A percentile compares a stretch with the other conserved stretches of the same genome.
Conservation (phyloP, 1,140 invertebrate species). For the Drosophila biarmipes region DNA sequence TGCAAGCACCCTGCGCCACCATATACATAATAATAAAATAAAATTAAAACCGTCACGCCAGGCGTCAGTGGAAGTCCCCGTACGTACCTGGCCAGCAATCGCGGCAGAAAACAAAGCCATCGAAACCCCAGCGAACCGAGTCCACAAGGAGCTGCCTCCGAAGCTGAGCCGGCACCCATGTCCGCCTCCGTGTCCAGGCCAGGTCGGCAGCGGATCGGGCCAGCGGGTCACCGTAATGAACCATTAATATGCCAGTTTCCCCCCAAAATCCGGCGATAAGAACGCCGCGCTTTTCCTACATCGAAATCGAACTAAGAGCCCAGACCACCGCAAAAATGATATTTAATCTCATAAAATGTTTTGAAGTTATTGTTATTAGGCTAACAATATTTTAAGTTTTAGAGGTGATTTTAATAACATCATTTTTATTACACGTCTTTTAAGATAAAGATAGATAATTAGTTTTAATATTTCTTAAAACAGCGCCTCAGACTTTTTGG, state of each 20-base stretch:
- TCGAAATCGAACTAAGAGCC: constrained; percentile 62
- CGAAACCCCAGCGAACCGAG: constrained; percentile 23
- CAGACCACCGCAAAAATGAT: not conserved
- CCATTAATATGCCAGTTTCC: constrained; percentile 77
- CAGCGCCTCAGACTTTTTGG: no score
- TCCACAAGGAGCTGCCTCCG: constrained; percentile 57
- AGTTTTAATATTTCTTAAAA: no score
- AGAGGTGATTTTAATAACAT: no score
- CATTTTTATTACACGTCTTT: no score
- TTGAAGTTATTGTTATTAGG: no score
- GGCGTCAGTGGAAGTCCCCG: constrained; percentile 64
- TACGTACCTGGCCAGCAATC: constrained; percentile 20
- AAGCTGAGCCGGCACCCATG: constrained; percentile 31
- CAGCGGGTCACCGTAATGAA: constrained; percentile 79
- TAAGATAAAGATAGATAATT: no score
- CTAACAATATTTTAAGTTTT: no score
- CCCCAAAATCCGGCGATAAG: constrained; percentile 33
- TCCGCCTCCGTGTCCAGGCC: constrained; percentile 15
- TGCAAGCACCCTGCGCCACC: constrained; percentile 67
- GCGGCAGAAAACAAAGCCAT: constrained; percentile 68
- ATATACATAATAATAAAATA: constrained; percentile 72
- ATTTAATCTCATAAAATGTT: no score
- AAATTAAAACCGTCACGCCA: constrained; percentile 83
- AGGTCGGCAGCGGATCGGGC: constrained; percentile 35
- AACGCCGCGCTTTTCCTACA: constrained; percentile 47